Percentiles rank a stretch among this genome's conserved stretches.
Evolutionary conservation across 2,113 vertebrate species (phyloP).

Genomic region (Setophaga petechia): DNA sequence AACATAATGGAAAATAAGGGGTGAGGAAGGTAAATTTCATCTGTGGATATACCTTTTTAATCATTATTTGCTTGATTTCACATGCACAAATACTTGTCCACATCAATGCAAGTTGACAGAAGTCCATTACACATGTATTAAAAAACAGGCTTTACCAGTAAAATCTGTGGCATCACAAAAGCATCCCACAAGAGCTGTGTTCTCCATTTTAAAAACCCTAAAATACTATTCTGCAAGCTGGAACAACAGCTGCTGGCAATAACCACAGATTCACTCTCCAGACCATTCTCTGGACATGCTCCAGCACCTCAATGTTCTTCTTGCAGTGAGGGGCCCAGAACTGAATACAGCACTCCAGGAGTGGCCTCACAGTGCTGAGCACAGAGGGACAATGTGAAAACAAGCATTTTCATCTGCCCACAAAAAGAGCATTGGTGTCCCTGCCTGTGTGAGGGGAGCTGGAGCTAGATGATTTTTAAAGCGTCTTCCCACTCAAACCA

Average conservation of each 20-base stretch:
- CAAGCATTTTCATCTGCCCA: neutral
- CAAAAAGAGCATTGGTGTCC: accelerated
- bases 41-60: neutral
- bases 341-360: neutral
- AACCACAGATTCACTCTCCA: neutral
- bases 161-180: neutral
- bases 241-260: conserved; percentile 28
- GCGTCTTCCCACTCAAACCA: neutral
- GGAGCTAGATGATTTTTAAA: neutral
- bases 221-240: conserved; percentile 20
- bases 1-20: neutral
- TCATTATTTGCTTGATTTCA: neutral
- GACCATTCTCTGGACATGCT: accelerated
- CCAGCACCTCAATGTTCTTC: neutral
- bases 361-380: neutral
- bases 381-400: neutral
- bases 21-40: neutral
- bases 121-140: accelerated
- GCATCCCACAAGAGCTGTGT: neutral
- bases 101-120: neutral
- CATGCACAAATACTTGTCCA: neutral
- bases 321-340: neutral
- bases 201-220: conserved; percentile 10
- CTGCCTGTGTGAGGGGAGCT: neutral
- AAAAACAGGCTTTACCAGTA: neutral